phyloP scores from a whole-genome alignment of 2,113 vertebrate species.

The Hypomesus transpacificus region DNA sequence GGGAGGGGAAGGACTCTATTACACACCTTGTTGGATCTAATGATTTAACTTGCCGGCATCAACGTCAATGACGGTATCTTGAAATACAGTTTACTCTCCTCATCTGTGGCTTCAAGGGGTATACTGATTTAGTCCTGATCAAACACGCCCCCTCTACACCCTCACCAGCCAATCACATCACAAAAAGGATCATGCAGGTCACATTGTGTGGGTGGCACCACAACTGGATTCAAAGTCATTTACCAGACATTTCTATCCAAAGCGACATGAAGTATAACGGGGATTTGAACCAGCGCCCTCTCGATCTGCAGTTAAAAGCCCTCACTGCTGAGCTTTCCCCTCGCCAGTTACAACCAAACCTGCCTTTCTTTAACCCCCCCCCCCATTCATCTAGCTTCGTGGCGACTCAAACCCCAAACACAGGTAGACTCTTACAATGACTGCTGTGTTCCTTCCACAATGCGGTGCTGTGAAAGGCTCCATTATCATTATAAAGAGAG shows the following conservation, averaged over 20 bases:
- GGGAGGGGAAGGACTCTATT: constrained; percentile 71
- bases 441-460: neutral
- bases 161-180: constrained; percentile 22
- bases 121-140: constrained; percentile 52
- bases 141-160: constrained; percentile 7
- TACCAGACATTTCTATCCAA: no score
- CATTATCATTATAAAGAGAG: neutral
- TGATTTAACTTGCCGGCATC: constrained; percentile 72
- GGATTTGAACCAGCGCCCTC: neutral
- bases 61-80: constrained; percentile 67
- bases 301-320: constrained; percentile 18
- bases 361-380: neutral
- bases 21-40: constrained; percentile 78
- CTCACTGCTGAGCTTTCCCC: neutral
- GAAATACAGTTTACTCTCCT: constrained; percentile 65
- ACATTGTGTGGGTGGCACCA: neutral
- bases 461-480: constrained; percentile 4
- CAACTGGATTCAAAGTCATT: no score
- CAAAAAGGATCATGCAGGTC: neutral
- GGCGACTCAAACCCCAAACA: constrained; percentile 6
- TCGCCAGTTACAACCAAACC: neutral
- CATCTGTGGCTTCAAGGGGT: constrained; percentile 60
- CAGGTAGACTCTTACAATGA: neutral
- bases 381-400: neutral
- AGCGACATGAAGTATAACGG: no score